Evolutionary conservation across 2,113 vertebrate genomes (phyloP).

Genomic region (Sturnus vulgaris): DNA sequence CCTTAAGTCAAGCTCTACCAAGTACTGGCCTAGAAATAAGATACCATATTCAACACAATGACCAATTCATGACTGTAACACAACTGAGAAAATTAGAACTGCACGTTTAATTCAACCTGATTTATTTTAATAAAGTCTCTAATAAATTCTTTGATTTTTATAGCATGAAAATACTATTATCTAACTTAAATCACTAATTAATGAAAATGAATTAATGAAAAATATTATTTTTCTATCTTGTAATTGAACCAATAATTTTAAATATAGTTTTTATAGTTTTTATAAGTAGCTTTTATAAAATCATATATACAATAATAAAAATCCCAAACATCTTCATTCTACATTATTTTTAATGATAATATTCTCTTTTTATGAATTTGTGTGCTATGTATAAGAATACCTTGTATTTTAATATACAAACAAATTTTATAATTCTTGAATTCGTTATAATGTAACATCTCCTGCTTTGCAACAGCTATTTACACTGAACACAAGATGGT

Average conservation of each 20-base stretch:
- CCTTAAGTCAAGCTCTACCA: not conserved
- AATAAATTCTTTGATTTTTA: not conserved
- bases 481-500: constrained; percentile 59
- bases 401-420: not conserved
- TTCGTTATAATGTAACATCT: not conserved
- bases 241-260: not conserved
- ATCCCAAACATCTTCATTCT: not conserved
- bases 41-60: not conserved
- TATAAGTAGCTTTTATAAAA: not conserved
- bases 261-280: not conserved
- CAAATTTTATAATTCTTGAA: not conserved
- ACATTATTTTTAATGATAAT: not conserved
- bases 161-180: not conserved
- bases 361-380: not conserved
- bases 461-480: not conserved
- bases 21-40: not conserved
- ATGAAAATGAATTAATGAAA: not conserved
- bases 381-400: not conserved
- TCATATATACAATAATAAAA: not conserved
- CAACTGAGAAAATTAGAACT: not conserved
- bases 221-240: not conserved
- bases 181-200: not conserved
- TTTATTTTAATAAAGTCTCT: not conserved
- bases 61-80: not conserved
- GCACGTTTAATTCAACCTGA: not conserved